These are phyloP conservation scores for Euglossa dilemma DNA, from an alignment of 1,140 invertebrate species.

Conservation along the genomic window DNA sequence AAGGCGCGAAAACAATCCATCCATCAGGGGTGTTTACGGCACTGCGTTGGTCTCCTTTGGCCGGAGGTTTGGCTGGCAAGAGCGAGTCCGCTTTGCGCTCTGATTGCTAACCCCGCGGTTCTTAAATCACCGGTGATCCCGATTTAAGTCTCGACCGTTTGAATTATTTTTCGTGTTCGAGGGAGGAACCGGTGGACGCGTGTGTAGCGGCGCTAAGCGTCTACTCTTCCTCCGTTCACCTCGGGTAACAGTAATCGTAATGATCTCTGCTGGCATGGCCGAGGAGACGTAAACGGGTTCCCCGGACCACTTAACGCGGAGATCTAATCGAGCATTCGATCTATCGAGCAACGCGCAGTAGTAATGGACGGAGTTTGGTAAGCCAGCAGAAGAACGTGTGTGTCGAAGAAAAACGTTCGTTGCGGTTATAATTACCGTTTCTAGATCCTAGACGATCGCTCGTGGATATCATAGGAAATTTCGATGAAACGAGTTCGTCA, in stretches of 20 bases:
- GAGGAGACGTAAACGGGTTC: background rate
- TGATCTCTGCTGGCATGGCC: background rate
- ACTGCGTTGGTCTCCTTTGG: constrained; percentile 46
- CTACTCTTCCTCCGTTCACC: background rate
- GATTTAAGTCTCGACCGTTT: constrained; percentile 5
- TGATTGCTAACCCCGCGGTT: constrained; percentile 60
- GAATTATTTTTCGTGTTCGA: constrained; percentile 20
- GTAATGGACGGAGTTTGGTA: background rate
- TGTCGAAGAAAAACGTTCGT: background rate
- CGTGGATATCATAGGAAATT: no score
- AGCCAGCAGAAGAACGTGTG: background rate
- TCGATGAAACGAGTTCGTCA: no score
- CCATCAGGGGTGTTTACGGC: constrained; percentile 73
- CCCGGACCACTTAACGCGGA: background rate
- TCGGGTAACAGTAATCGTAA: background rate
- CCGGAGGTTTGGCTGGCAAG: constrained; percentile 20
- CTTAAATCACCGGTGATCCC: constrained; percentile 54
- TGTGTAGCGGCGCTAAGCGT: no score
- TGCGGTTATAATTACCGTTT: background rate
- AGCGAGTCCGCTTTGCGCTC: constrained; percentile 51
- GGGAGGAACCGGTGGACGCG: background rate
- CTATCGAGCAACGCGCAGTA: background rate
- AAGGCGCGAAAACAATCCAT: constrained; percentile 76
- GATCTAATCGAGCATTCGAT: background rate
- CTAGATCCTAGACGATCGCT: background rate